phyloP scores from a whole-genome alignment of 2,113 vertebrate genomes.

The Eretmodus cyanostictus region DNA sequence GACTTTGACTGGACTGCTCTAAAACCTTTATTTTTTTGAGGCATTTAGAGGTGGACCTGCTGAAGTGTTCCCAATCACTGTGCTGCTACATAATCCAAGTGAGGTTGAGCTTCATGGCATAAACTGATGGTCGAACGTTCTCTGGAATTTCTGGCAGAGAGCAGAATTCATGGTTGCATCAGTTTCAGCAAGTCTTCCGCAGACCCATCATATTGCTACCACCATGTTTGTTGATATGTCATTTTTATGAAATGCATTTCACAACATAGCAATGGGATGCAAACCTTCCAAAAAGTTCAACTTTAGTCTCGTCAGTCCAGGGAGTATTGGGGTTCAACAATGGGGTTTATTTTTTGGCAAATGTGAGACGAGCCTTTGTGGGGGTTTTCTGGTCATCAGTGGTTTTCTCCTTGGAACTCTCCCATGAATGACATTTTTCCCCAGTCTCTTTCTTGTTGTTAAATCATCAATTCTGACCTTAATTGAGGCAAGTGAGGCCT shows the following conservation, averaged over 20 bases:
- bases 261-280: background rate
- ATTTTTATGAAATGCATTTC: background rate
- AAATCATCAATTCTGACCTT: background rate
- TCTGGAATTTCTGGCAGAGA: background rate
- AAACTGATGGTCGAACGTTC: background rate
- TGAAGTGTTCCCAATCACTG: background rate
- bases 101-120: background rate
- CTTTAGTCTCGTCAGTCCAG: fast-evolving
- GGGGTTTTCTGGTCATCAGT: background rate
- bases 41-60: background rate
- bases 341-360: background rate
- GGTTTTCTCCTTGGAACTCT: background rate
- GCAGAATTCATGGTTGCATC: background rate
- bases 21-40: background rate
- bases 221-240: background rate
- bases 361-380: background rate
- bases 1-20: background rate
- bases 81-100: background rate
- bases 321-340: fast-evolving
- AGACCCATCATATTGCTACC: background rate
- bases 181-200: background rate
- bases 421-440: background rate
- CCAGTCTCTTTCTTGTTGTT: background rate
- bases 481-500: background rate
- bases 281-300: fast-evolving